phyloP scores from a whole-genome alignment of 2,888 invertebrate species.

The Liposcelis brunnea region DNA sequence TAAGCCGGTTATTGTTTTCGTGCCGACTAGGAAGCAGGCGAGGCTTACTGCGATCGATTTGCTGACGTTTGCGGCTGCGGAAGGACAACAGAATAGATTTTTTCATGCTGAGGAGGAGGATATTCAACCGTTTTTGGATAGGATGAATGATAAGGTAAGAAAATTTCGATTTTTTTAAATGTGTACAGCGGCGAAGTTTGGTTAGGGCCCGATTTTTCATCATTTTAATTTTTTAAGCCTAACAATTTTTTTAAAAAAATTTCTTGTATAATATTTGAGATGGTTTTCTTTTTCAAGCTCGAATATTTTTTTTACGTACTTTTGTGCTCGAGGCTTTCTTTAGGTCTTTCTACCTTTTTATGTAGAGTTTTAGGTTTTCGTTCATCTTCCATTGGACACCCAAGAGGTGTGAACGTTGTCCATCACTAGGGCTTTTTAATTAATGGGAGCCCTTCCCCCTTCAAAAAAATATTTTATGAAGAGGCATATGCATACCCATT shows the following conservation, averaged over 20 bases:
- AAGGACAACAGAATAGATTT: slow-evolving; percentile 70
- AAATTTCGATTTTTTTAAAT: too few species aligned
- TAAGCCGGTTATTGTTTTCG: slow-evolving; percentile 78
- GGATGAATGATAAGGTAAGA: slow-evolving; percentile 66
- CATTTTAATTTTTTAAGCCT: slow-evolving; percentile 8
- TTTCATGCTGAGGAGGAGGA: slow-evolving; percentile 76
- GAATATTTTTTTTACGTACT: not conserved
- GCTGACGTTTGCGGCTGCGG: slow-evolving; percentile 82
- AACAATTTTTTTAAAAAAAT: not conserved
- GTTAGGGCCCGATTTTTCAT: not conserved
- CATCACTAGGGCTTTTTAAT: too few species aligned
- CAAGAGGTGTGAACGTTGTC: too few species aligned
- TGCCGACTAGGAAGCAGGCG: slow-evolving; percentile 79
- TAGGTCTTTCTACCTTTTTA: too few species aligned
- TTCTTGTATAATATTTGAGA: slow-evolving; percentile 2
- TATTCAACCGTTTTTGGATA: slow-evolving; percentile 72
- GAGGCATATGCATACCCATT: too few species aligned
- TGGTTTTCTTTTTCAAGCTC: not conserved
- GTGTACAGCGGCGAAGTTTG: too few species aligned
- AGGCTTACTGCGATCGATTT: slow-evolving; percentile 91
- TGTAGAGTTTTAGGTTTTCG: too few species aligned
- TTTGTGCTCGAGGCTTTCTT: too few species aligned
- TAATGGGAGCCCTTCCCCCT: too few species aligned
- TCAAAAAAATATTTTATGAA: too few species aligned
- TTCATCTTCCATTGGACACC: too few species aligned